Conservation (phyloP, 2,888 invertebrate genomes). For the Ischnus inquisitorius region DNA sequence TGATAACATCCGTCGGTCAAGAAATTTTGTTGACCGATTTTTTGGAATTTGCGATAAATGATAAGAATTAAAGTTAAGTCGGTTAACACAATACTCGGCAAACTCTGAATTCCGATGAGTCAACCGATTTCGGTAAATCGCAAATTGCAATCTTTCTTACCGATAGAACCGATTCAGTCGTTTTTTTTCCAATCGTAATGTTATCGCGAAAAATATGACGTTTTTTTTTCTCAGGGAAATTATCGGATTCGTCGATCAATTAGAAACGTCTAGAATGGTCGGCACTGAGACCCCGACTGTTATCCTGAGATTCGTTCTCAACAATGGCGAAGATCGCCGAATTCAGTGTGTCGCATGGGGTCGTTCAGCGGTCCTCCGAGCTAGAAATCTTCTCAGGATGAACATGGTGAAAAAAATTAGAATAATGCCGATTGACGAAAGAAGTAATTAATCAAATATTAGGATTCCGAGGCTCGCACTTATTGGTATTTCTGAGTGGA, state of each 20-base stretch:
- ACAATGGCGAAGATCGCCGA: constrained; percentile 9
- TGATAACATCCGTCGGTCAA: neutral
- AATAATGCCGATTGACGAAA: neutral
- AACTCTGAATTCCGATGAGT: no score
- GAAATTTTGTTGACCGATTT: neutral
- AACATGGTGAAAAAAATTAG: neutral
- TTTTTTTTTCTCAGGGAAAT: neutral
- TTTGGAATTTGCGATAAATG: neutral
- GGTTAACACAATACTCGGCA: no score
- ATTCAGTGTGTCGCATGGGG: constrained; percentile 3
- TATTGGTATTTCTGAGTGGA: no score
- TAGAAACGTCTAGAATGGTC: neutral
- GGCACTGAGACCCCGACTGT: neutral
- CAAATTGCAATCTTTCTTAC: no score
- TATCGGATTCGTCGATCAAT: neutral
- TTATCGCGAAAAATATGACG: neutral
- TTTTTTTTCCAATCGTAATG: no score
- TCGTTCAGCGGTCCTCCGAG: neutral
- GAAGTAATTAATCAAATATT: neutral
- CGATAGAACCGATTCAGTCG: no score
- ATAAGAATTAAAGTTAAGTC: no score
- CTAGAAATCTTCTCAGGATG: neutral
- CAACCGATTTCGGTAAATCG: no score
- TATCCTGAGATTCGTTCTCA: neutral
- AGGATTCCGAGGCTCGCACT: no score